These are phyloP conservation scores for Colinus virginianus DNA, from an alignment of 2,113 vertebrate species.

Conservation along the genomic window DNA sequence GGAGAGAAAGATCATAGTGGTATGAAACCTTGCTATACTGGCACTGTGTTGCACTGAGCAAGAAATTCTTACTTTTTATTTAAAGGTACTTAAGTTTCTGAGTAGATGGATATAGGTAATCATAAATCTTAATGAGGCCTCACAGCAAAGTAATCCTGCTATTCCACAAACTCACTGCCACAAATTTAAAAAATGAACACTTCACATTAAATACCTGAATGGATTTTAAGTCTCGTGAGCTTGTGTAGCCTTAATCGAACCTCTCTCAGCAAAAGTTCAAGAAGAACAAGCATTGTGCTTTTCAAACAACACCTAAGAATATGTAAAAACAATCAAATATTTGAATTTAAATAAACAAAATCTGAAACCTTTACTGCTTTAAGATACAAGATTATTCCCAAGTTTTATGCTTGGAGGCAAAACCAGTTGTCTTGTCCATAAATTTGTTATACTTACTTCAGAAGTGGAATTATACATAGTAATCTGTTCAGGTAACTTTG, in stretches of 20 bases:
- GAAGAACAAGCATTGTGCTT: constrained; percentile 6
- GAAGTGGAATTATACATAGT: background rate
- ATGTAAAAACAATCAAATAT: constrained; percentile 2
- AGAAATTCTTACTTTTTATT: background rate
- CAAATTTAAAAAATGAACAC: background rate
- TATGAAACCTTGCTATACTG: constrained; percentile 44
- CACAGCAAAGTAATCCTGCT: background rate
- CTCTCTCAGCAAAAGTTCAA: constrained; percentile 43
- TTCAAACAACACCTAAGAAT: constrained; percentile 14
- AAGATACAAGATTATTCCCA: constrained; percentile 38
- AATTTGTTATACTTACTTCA: background rate
- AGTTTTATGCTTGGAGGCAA: constrained; percentile 40
- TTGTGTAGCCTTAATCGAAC: constrained; percentile 48
- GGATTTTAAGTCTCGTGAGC: constrained; percentile 20
- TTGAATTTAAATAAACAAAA: constrained; percentile 36
- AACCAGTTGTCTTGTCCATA: background rate
- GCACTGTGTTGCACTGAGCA: background rate
- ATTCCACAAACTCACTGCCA: constrained; percentile 17
- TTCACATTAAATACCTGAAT: constrained; percentile 8
- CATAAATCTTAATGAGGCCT: background rate
- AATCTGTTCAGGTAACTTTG: background rate
- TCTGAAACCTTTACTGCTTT: constrained; percentile 17
- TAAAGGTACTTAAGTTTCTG: constrained; percentile 28
- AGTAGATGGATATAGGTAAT: background rate
- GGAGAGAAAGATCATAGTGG: constrained; percentile 8